phyloP scores from a whole-genome alignment of 2,113 vertebrate species.

The Myotis lucifugus region DNA sequence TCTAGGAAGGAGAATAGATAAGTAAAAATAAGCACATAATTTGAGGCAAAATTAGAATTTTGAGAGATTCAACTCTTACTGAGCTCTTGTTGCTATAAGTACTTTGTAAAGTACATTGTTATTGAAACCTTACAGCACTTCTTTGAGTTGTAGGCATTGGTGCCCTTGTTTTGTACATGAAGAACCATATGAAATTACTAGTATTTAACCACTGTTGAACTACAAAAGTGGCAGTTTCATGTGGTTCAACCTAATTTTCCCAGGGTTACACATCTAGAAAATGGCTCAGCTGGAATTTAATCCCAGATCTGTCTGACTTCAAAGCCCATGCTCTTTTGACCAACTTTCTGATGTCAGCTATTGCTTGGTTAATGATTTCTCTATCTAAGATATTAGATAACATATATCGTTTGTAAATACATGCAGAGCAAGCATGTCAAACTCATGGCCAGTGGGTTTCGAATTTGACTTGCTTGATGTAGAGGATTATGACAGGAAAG shows the following conservation, averaged over 20 bases:
- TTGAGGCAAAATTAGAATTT: slow-evolving; percentile 18
- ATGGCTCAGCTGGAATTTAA: not conserved
- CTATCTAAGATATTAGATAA: not conserved
- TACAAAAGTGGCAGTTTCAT: slow-evolving; percentile 25
- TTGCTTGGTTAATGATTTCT: not conserved
- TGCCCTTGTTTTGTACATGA: slow-evolving; percentile 22
- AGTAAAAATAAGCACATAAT: slow-evolving; percentile 37
- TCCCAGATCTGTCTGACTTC: not conserved
- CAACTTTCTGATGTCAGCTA: not conserved
- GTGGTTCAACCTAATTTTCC: not conserved
- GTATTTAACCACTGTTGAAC: slow-evolving; percentile 29
- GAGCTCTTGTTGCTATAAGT: not conserved
- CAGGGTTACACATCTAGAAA: not conserved
- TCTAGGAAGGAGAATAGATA: not conserved
- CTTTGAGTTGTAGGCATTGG: not conserved
- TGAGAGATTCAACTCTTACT: not conserved
- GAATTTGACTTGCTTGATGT: too few species aligned
- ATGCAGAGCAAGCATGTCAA: not conserved
- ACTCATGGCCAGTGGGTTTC: too few species aligned
- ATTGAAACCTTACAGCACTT: not conserved
- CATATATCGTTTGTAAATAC: not conserved
- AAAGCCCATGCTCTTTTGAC: not conserved
- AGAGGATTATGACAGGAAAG: not conserved
- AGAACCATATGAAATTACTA: slow-evolving; percentile 42
- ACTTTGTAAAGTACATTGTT: slow-evolving; percentile 10